phyloP scores from a whole-genome alignment of 1,140 invertebrate genomes.

The Sitodiplosis mosellana region DNA sequence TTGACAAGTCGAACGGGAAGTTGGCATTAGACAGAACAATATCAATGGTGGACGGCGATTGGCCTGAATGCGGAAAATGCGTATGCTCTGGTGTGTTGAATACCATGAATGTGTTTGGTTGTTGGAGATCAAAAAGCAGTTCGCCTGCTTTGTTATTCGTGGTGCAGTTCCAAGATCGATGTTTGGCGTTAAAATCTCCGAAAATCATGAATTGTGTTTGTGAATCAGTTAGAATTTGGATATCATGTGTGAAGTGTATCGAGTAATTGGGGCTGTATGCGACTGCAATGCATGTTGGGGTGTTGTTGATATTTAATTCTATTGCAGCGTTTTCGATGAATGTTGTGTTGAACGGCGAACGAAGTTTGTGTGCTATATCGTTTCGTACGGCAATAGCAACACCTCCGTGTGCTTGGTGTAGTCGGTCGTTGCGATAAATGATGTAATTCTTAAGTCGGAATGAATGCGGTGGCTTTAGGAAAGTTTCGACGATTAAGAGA shows the following conservation, averaged over 20 bases:
- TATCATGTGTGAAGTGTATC: neutral
- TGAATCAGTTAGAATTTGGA: neutral
- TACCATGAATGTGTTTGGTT: neutral
- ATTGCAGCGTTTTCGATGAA: neutral
- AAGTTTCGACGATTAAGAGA: neutral
- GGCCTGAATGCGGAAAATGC: neutral
- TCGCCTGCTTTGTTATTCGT: neutral
- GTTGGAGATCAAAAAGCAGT: neutral
- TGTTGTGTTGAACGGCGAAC: neutral
- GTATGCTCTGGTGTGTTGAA: neutral
- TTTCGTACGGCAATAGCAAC: neutral
- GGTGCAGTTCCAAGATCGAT: neutral
- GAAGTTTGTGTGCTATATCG: neutral
- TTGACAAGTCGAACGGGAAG: neutral
- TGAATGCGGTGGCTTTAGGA: neutral
- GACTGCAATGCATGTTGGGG: neutral
- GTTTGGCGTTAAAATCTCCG: neutral
- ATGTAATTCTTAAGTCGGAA: neutral
- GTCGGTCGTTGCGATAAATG: neutral
- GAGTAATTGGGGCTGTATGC: neutral
- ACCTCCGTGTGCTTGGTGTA: neutral
- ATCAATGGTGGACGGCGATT: neutral
- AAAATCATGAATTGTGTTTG: neutral
- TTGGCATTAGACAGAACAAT: neutral
- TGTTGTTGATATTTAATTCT: neutral